phyloP scores from a whole-genome alignment of 2,797 vertebrate genomes.

The Hemitrygon akajei region DNA sequence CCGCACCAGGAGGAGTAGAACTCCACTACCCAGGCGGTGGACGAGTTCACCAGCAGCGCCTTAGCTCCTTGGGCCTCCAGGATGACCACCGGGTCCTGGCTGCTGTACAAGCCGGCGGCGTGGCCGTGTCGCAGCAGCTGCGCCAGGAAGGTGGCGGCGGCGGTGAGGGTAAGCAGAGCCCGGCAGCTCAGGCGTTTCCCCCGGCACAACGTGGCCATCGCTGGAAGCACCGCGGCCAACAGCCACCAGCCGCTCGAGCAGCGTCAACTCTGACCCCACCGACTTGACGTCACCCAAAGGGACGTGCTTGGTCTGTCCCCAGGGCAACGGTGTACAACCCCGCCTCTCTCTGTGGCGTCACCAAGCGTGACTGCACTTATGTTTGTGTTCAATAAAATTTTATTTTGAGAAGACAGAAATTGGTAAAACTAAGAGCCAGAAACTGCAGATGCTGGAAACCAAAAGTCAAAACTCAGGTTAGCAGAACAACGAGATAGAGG shows the following conservation, averaged over 20 bases:
- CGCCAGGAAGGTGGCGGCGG: not conserved
- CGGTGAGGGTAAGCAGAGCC: not conserved
- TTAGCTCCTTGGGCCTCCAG: slow-evolving; percentile 64
- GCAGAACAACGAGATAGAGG: no score
- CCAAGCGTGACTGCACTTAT: no score
- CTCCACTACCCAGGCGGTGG: slow-evolving; percentile 83
- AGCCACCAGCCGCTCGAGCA: slow-evolving; percentile 42
- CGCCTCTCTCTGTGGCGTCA: not conserved
- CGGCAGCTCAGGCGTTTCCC: not conserved
- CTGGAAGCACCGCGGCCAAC: slow-evolving; percentile 18
- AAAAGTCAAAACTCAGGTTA: no score
- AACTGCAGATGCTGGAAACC: no score
- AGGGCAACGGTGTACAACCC: not conserved
- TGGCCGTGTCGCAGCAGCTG: slow-evolving; percentile 33
- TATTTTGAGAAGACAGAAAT: no score
- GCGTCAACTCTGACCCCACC: slow-evolving; percentile 46
- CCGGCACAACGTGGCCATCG: not conserved
- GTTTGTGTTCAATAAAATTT: no score
- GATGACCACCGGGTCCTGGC: slow-evolving; percentile 71
- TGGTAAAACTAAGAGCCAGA: no score
- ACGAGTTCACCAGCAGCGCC: slow-evolving; percentile 65
- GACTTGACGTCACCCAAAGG: not conserved
- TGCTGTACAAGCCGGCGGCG: slow-evolving; percentile 60
- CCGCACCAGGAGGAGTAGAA: slow-evolving; percentile 93
- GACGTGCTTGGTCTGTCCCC: not conserved